These are phyloP conservation scores for Hypercompe scribonia DNA, from an alignment of 2,888 invertebrate genomes.

Conservation along the genomic window DNA sequence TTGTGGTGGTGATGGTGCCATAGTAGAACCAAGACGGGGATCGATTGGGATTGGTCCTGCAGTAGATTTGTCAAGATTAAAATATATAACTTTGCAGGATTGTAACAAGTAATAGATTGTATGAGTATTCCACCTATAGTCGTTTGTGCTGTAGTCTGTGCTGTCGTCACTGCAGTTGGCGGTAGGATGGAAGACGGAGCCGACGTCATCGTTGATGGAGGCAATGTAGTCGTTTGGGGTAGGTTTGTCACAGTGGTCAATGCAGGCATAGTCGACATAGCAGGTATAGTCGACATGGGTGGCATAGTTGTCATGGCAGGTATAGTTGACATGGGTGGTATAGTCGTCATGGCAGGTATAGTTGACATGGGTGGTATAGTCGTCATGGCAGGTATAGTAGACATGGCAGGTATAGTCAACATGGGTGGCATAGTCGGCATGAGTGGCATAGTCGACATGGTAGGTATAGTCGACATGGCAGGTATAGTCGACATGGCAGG, in stretches of 20 bases:
- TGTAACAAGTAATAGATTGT: slow-evolving; percentile 76
- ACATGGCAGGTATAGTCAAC: not conserved
- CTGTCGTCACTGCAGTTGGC: slow-evolving; percentile 45
- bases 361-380: not conserved
- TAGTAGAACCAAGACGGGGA: slow-evolving; percentile 78
- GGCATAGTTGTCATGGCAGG: not conserved
- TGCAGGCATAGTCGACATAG: not conserved
- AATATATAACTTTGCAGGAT: slow-evolving; percentile 78
- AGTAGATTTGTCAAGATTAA: slow-evolving; percentile 78
- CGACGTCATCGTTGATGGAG: slow-evolving; percentile 11
- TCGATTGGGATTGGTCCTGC: slow-evolving; percentile 81
- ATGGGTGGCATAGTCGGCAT: not conserved
- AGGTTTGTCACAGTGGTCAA: not conserved
- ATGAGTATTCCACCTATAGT: slow-evolving; percentile 67
- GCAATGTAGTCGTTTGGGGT: not conserved
- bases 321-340: not conserved
- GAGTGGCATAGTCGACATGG: not conserved
- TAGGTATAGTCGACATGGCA: not conserved
- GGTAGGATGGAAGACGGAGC: slow-evolving; percentile 35
- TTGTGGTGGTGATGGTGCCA: slow-evolving; percentile 63
- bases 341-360: not conserved
- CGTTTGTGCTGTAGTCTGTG: slow-evolving; percentile 28
- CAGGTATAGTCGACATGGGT: not conserved
- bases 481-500: not conserved
- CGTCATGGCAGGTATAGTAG: not conserved